Evolutionary conservation across 2,113 vertebrate species (phyloP).

Genomic region (Tyrannus savana): DNA sequence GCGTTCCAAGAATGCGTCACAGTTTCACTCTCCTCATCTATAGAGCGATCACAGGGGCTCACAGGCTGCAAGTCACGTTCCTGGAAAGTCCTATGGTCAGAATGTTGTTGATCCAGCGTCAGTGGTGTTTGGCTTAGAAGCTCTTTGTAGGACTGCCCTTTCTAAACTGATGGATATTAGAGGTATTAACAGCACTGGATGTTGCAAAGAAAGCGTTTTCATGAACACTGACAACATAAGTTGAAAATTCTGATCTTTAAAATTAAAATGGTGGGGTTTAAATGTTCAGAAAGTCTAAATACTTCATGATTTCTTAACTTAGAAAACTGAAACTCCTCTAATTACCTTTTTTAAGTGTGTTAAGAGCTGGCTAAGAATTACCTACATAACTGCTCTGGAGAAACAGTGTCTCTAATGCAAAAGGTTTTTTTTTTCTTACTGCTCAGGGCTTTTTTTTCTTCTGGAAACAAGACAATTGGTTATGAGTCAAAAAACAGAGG

Average conservation of each 20-base stretch:
- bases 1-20: rapidly evolving
- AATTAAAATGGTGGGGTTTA: background rate
- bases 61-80: background rate
- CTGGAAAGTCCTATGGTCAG: background rate
- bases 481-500: background rate
- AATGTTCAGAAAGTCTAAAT: background rate
- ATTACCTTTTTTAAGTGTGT: background rate
- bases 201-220: background rate
- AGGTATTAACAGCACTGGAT: background rate
- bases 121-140: background rate
- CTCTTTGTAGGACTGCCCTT: background rate
- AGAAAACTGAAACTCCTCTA: background rate
- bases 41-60: background rate
- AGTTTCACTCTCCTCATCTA: background rate
- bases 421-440: background rate
- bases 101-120: background rate
- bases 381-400: background rate
- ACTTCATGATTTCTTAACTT: background rate
- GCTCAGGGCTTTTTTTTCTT: background rate
- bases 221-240: background rate
- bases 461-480: background rate
- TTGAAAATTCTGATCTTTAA: background rate
- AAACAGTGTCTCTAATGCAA: background rate
- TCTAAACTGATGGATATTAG: background rate
- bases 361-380: background rate